Percentiles rank a stretch among this genome's conserved stretches.
Evolutionary conservation across 2,888 invertebrate species (phyloP).

Genomic region (Coremacera marginata): DNA sequence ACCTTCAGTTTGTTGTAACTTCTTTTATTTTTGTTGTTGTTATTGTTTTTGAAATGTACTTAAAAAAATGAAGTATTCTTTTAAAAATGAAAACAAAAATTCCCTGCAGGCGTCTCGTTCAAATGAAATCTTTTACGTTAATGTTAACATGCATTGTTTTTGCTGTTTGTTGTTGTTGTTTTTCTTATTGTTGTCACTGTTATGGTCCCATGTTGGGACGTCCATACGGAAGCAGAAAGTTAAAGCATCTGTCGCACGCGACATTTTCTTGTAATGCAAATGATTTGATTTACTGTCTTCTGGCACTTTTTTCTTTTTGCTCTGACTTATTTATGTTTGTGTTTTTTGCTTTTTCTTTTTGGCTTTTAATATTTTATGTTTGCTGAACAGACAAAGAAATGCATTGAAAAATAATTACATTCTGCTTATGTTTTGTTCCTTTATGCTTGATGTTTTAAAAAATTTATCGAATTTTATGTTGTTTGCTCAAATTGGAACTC

Average conservation of each 20-base stretch:
- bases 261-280: slow-evolving; percentile 32
- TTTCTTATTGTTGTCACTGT: neutral
- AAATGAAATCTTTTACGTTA: slow-evolving; percentile 31
- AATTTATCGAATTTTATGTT: neutral
- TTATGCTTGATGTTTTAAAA: neutral
- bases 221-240: neutral
- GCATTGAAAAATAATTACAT: slow-evolving; percentile 32
- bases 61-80: slow-evolving; percentile 23
- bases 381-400: neutral
- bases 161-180: neutral
- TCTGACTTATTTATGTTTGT: neutral
- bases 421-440: neutral
- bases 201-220: slow-evolving; percentile 1
- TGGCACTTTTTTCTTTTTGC: slow-evolving; percentile 20
- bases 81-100: slow-evolving; percentile 3
- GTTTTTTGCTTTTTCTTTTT: neutral
- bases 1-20: slow-evolving; percentile 38
- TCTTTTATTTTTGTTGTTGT: slow-evolving; percentile 6
- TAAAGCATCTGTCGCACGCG: neutral
- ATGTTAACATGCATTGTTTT: slow-evolving; percentile 8
- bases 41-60: neutral
- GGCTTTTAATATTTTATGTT: neutral
- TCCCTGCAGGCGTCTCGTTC: slow-evolving; percentile 29
- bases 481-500: neutral
- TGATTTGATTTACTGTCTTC: slow-evolving; percentile 32